phyloP scores from a whole-genome alignment of 2,113 vertebrate genomes.

The Anolis sagrei region DNA sequence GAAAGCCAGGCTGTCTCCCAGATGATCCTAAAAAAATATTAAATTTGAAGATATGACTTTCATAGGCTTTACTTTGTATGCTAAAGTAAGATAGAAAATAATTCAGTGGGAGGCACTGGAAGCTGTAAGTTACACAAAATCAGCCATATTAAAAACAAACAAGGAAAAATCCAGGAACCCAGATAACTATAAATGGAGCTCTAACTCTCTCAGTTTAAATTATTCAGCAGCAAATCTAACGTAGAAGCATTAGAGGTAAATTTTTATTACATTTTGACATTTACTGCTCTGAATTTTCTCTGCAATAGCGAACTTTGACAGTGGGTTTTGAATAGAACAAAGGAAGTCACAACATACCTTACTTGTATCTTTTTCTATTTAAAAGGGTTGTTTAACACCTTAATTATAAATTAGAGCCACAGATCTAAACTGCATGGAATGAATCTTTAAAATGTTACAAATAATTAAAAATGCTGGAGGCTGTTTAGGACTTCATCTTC shows the following conservation, averaged over 20 bases:
- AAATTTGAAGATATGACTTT: neutral
- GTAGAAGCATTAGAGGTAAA: constrained; percentile 31
- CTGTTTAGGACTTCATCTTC: constrained; percentile 40
- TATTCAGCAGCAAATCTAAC: constrained; percentile 15
- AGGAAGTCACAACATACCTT: constrained; percentile 13
- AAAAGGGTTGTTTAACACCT: constrained; percentile 32
- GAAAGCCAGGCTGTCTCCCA: neutral
- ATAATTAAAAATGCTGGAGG: constrained; percentile 59
- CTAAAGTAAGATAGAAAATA: neutral
- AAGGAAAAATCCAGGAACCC: constrained; percentile 20
- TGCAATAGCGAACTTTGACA: constrained; percentile 35
- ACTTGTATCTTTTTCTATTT: constrained; percentile 15
- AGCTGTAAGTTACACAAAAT: constrained; percentile 23
- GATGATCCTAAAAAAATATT: constrained; percentile 19
- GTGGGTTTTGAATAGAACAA: neutral
- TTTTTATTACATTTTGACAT: constrained; percentile 47
- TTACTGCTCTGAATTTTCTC: constrained; percentile 12
- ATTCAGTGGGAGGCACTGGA: neutral
- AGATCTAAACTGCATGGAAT: constrained; percentile 48
- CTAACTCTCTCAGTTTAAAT: constrained; percentile 35
- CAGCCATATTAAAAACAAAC: neutral
- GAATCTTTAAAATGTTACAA: constrained; percentile 63
- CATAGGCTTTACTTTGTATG: neutral
- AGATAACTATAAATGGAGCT: constrained; percentile 14
- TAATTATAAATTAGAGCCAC: constrained; percentile 63